Evolutionary conservation across 1,140 invertebrate genomes (phyloP), one percentile per base, ranked within the genome.

Genomic region (Drosophila sulfurigaster): DNA sequence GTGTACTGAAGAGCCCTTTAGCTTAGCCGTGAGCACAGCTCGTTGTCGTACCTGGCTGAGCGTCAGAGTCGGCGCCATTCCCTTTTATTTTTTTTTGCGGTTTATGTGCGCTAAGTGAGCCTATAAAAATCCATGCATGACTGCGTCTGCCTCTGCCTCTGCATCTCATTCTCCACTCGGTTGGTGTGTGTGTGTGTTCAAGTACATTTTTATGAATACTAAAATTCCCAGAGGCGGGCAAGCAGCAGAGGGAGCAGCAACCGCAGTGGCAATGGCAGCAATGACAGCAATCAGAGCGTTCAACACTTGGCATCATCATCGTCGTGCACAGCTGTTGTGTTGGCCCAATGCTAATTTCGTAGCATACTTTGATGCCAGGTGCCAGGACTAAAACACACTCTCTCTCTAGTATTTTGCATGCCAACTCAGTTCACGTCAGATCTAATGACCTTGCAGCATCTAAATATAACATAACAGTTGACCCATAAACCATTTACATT

Each of bases 71-170:
- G 67, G 30, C 59, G 35, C 35, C 71, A 67, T 62, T 69, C 45
- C 30, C 45, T 60, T 75, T 67, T 74, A 78, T 67, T 75, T 75
- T 25, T 20, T 25, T 65, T 48, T 73, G 77, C 77, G 83, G 83
- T 89, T 88, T 88, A 88, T 88, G 85, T 78, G 85, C 85, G 85
- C 83, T 88, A 88, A 88, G 83, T 88, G 85, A 88, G 85, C 83
- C 83, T 88, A 88, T 88, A 88, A 88, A 88, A 88, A 88, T 75
- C 75, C 85, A 83, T 83, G 74, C 83, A 68, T 82, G 83, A 77
- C 72, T 75, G 66, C 71, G 54, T 64, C 48, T 58, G 45, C 58
- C 32, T 5, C 30, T 1, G 13, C 1, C 69, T 41, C 20, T 30
- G 15, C 16, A 2, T 5, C 16, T 6, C 16, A 5, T n/a, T 32